Evolutionary conservation across 2,888 invertebrate species (phyloP).

Genomic region (Trachelus tabidus): DNA sequence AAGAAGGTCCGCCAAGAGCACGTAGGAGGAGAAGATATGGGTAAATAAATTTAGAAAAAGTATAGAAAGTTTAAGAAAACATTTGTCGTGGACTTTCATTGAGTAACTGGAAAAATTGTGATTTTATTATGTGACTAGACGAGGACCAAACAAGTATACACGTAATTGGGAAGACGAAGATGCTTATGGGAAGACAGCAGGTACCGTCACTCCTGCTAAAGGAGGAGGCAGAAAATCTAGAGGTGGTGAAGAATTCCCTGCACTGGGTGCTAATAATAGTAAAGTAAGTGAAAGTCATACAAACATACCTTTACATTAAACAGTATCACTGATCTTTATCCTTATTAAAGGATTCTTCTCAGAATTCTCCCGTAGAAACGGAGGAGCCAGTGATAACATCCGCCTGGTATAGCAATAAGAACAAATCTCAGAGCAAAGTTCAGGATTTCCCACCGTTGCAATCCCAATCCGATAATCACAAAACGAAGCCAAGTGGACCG

Average conservation of each 20-base stretch:
- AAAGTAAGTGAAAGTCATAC: conserved; percentile 39
- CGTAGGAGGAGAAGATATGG: conserved; percentile 88
- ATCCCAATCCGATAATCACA: conserved; percentile 50
- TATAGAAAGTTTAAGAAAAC: neutral
- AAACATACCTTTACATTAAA: neutral
- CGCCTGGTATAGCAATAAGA: conserved; percentile 64
- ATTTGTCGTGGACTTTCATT: neutral
- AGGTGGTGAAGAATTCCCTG: conserved; percentile 72
- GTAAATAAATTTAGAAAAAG: conserved; percentile 64
- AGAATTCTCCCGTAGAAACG: conserved; percentile 42
- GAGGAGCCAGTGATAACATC: conserved; percentile 63
- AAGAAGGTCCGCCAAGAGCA: conserved; percentile 90
- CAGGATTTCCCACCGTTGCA: conserved; percentile 61
- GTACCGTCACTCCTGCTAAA: conserved; percentile 46
- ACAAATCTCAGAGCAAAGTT: conserved; percentile 52
- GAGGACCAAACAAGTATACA: conserved; percentile 92
- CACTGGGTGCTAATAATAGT: conserved; percentile 59
- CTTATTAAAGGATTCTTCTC: neutral
- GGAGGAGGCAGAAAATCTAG: conserved; percentile 51
- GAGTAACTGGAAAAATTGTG: neutral
- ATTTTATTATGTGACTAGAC: conserved; percentile 67
- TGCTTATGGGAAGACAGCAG: conserved; percentile 77
- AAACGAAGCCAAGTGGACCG: conserved; percentile 38
- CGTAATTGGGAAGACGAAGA: conserved; percentile 94
- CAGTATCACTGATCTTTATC: neutral